A percentile compares a stretch with the other conserved stretches of the same genome.
Evolutionary conservation across 2,113 vertebrate species (phyloP).

Genomic region (Pithys albifrons): DNA sequence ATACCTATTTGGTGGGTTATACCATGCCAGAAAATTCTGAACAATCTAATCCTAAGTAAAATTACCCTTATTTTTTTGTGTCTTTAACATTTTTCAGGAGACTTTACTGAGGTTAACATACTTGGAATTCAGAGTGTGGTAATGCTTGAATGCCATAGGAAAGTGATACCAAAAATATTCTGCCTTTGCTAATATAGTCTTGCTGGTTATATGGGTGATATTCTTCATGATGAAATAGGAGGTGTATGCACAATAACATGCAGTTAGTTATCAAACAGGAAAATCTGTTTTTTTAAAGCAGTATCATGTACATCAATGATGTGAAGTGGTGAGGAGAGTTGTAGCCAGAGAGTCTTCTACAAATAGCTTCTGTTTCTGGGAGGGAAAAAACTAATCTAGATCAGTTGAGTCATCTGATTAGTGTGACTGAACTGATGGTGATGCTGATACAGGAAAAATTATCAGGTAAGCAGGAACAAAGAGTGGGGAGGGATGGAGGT

Average conservation of each 20-base stretch:
- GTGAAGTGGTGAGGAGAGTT: neutral
- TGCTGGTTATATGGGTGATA: neutral
- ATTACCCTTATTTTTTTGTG: neutral
- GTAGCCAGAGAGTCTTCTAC: neutral
- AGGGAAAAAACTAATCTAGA: fast-evolving
- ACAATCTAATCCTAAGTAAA: neutral
- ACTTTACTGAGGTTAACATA: neutral
- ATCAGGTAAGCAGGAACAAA: neutral
- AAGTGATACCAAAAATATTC: neutral
- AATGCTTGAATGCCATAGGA: neutral
- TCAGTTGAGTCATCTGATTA: neutral
- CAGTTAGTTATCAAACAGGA: neutral
- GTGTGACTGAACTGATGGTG: neutral
- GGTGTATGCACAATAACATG: neutral
- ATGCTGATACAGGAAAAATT: neutral
- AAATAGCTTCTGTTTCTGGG: neutral
- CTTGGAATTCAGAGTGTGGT: neutral
- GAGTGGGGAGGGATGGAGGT: neutral
- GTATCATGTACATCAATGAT: neutral
- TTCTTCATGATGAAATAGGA: neutral
- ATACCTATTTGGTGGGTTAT: neutral
- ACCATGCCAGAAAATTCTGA: neutral
- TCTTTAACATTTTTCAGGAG: neutral
- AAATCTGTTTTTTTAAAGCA: neutral
- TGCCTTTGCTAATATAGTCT: neutral